Evolutionary conservation across 2,113 vertebrate genomes (phyloP).

Genomic region (Phylloscopus whistleri): DNA sequence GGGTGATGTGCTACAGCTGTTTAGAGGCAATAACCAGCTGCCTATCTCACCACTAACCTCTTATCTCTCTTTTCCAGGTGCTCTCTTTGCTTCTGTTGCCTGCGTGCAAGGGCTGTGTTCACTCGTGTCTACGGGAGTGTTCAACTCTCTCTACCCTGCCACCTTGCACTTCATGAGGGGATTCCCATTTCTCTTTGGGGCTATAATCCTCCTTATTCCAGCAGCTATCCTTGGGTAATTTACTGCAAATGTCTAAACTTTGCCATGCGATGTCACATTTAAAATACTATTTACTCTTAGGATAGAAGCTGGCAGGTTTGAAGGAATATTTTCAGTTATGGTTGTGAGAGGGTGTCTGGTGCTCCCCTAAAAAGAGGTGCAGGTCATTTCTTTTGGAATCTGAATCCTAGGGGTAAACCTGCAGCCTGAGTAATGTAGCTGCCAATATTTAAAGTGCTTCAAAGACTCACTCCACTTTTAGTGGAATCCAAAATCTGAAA

Average conservation of each 20-base stretch:
- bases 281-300: background rate
- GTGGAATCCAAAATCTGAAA: background rate
- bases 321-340: background rate
- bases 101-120: constrained; percentile 85
- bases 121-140: constrained; percentile 80
- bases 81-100: constrained; percentile 88
- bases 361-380: background rate
- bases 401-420: background rate
- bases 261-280: background rate
- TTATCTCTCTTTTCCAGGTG: constrained; percentile 71
- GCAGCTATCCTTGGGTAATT: constrained; percentile 86
- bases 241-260: background rate
- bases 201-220: constrained; percentile 84
- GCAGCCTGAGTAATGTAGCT: background rate
- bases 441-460: background rate
- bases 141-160: constrained; percentile 90
- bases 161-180: constrained; percentile 90
- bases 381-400: background rate
- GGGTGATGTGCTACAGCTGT: background rate
- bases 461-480: background rate
- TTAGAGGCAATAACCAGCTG: background rate
- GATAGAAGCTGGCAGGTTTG: background rate
- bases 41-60: background rate
- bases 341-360: background rate
- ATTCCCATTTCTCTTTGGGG: constrained; percentile 89